Percentiles rank a stretch among this genome's conserved stretches.
Conservation (phyloP, 2,797 vertebrate genomes). For the Zenarchopterus dispar region DNA sequence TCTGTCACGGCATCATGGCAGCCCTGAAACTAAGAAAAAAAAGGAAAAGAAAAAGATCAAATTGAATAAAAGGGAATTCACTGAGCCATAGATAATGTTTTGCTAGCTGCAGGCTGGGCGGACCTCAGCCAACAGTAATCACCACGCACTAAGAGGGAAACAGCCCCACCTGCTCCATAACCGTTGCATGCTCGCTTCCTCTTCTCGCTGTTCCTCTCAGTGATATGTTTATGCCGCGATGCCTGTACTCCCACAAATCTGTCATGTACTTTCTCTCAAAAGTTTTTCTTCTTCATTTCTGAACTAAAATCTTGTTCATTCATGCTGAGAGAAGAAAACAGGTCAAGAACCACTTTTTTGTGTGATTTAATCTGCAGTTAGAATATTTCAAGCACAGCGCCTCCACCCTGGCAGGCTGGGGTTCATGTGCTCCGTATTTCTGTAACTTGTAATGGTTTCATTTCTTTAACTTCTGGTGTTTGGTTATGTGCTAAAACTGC, state of each 20-base stretch:
- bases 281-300: neutral
- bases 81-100: constrained; percentile 77
- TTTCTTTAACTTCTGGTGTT: too few species aligned
- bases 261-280: neutral
- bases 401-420: too few species aligned
- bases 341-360: too few species aligned
- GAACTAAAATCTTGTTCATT: neutral
- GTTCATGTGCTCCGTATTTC: too few species aligned
- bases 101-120: constrained; percentile 76
- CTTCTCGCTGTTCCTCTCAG: constrained; percentile 34
- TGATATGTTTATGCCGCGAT: constrained; percentile 32
- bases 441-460: too few species aligned
- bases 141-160: constrained; percentile 66
- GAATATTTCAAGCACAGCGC: too few species aligned
- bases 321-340: neutral
- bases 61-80: constrained; percentile 78
- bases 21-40: constrained; percentile 33
- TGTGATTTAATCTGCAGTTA: too few species aligned
- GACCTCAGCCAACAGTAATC: constrained; percentile 77
- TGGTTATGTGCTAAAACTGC: too few species aligned
- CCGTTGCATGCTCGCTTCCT: constrained; percentile 47
- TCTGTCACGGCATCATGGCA: constrained; percentile 50
- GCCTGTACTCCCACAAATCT: constrained; percentile 13
- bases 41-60: constrained; percentile 34
- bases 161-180: constrained; percentile 70